Percentiles rank a stretch among this genome's conserved stretches.
phyloP scores from a whole-genome alignment of 2,797 vertebrate genomes.

The Molossus molossus region DNA sequence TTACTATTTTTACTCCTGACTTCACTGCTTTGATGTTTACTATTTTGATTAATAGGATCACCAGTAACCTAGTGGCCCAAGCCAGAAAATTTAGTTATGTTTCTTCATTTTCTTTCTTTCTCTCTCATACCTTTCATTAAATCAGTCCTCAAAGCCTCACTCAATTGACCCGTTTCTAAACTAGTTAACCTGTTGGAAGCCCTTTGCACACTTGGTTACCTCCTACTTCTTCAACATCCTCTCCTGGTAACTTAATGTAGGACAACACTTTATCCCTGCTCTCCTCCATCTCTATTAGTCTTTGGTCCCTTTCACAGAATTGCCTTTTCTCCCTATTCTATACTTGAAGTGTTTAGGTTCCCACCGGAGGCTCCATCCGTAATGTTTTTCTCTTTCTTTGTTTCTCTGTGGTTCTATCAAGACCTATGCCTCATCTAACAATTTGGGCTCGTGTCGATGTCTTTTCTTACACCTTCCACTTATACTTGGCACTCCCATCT shows the following conservation, averaged over 20 bases:
- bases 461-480: background rate
- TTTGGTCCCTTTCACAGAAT: background rate
- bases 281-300: background rate
- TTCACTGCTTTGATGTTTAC: background rate
- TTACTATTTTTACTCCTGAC: background rate
- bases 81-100: background rate
- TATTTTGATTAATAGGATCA: slow-evolving; percentile 18
- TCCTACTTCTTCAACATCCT: background rate
- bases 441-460: background rate
- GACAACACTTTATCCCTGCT: background rate
- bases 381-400: background rate
- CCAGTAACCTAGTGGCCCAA: background rate
- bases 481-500: background rate
- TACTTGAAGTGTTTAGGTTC: background rate
- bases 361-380: background rate
- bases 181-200: background rate
- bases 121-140: background rate
- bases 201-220: background rate
- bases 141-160: no score
- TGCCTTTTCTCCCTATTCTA: background rate
- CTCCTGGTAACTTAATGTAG: background rate
- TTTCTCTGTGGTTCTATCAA: background rate
- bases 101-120: background rate
- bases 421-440: background rate
- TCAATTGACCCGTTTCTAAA: background rate